phyloP scores from a whole-genome alignment of 2,888 invertebrate genomes.

The Heteromurus nitidus region DNA sequence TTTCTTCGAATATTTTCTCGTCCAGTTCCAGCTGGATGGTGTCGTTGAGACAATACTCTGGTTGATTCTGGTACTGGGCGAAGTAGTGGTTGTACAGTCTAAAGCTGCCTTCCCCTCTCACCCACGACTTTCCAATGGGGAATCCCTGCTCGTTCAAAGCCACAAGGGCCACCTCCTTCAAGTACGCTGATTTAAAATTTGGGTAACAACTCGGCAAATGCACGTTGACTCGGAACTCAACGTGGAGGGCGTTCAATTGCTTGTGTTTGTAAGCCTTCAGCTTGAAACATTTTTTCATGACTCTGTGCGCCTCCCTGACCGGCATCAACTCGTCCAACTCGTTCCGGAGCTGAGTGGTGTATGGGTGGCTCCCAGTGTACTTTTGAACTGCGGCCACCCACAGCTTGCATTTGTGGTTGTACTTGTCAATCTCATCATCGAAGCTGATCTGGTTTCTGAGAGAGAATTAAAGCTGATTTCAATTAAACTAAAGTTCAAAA shows the following conservation, averaged over 20 bases:
- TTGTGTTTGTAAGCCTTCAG: background rate
- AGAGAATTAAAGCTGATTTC: too few species aligned
- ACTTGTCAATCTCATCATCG: background rate
- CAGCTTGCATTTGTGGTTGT: background rate
- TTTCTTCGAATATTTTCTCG: background rate
- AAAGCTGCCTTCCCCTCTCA: background rate
- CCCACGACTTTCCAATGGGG: constrained; percentile 7
- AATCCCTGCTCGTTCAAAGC: constrained; percentile 23
- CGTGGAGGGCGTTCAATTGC: background rate
- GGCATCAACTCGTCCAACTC: background rate
- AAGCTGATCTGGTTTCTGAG: background rate
- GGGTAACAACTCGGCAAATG: background rate
- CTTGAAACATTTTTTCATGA: background rate
- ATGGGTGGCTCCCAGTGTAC: background rate
- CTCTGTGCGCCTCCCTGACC: background rate
- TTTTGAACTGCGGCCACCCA: background rate
- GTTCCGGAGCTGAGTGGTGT: background rate
- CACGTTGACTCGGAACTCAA: background rate
- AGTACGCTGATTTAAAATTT: background rate
- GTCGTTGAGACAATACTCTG: background rate
- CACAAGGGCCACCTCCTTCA: constrained; percentile 16
- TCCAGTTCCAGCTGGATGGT: constrained; percentile 9
- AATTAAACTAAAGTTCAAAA: too few species aligned
- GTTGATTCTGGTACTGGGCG: background rate
- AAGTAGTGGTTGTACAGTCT: background rate